Evolutionary conservation across 2,797 vertebrate species (phyloP).

Genomic region (Hydrocynus forskahlii): DNA sequence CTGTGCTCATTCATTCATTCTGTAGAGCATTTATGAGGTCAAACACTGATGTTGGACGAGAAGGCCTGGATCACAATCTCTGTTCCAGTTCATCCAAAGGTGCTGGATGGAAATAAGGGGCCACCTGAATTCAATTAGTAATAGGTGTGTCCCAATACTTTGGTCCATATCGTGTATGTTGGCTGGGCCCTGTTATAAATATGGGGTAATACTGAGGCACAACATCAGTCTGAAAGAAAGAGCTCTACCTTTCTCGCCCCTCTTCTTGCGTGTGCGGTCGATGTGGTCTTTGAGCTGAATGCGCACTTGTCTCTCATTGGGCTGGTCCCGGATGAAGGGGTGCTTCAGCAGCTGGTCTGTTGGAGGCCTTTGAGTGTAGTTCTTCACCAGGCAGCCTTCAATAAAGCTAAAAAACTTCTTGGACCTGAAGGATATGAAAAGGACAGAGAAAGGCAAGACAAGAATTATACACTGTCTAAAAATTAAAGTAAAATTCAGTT

Average conservation of each 20-base stretch:
- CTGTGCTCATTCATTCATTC: too few species aligned
- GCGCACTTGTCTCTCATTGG: constrained; percentile 97
- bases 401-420: constrained; percentile 99
- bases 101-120: too few species aligned
- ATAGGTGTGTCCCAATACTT: too few species aligned
- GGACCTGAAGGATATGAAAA: constrained; percentile 78
- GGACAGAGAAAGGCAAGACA: background rate
- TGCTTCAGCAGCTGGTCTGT: constrained; percentile 97
- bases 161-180: too few species aligned
- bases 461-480: background rate
- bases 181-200: too few species aligned
- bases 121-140: too few species aligned
- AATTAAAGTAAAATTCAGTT: too few species aligned
- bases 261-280: constrained; percentile 98
- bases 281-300: constrained; percentile 99
- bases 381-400: constrained; percentile 97
- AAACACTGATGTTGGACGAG: too few species aligned
- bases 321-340: constrained; percentile 97
- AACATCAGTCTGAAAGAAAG: background rate
- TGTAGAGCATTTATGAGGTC: too few species aligned
- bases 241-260: constrained; percentile 91
- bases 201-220: too few species aligned
- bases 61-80: too few species aligned
- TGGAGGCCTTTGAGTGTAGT: constrained; percentile 94
- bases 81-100: too few species aligned